A percentile compares a stretch with the other conserved stretches of the same genome.
Evolutionary conservation across 2,888 invertebrate species (phyloP).

Genomic region (Melanargia galathea): DNA sequence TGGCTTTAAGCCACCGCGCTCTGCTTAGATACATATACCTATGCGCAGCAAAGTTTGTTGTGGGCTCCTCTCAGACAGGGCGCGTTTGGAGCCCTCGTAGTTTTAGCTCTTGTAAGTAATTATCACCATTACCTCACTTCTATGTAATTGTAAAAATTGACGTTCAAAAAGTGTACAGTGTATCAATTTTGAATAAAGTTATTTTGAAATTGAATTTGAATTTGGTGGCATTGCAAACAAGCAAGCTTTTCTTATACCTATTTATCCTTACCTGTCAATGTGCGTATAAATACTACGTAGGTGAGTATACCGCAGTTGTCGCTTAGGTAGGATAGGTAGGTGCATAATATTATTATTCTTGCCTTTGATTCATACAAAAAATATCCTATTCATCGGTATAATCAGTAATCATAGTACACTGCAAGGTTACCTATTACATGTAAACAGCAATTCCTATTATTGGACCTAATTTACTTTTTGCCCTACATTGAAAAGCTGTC

Average conservation of each 20-base stretch:
- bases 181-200: too few relatives aligned
- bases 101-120: too few relatives aligned
- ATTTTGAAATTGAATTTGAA: too few relatives aligned
- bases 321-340: neutral
- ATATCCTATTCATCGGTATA: constrained; percentile 18
- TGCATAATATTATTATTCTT: constrained; percentile 4
- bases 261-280: neutral
- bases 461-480: constrained; percentile 26
- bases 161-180: too few relatives aligned
- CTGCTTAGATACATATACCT: too few relatives aligned
- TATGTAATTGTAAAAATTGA: too few relatives aligned
- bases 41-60: too few relatives aligned
- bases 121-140: too few relatives aligned
- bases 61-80: too few relatives aligned
- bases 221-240: too few relatives aligned
- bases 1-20: too few relatives aligned
- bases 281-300: neutral
- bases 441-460: constrained; percentile 27
- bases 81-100: too few relatives aligned
- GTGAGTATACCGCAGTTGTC: neutral
- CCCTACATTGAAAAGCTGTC: constrained; percentile 17
- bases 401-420: constrained; percentile 12
- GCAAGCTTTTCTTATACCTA: neutral
- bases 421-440: constrained; percentile 23
- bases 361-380: constrained; percentile 24